phyloP scores from a whole-genome alignment of 2,888 invertebrate species.

The Antitype chi region DNA sequence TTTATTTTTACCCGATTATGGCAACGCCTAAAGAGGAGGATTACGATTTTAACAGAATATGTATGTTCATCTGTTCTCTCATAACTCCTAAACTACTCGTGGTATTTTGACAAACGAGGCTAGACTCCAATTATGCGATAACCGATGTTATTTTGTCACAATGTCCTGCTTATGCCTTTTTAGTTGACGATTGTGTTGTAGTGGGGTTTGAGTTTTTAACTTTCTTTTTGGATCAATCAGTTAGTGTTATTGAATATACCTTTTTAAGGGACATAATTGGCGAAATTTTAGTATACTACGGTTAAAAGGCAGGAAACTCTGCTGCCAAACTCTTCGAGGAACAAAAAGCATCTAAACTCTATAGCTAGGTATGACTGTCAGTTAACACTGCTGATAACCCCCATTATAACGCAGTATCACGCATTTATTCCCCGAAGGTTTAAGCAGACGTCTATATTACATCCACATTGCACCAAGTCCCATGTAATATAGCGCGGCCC shows the following conservation, averaged over 20 bases:
- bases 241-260: too few relatives aligned
- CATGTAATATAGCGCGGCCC: not conserved
- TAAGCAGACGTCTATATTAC: not conserved
- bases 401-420: not conserved
- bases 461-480: not conserved
- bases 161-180: not conserved
- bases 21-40: not conserved
- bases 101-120: not conserved
- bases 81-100: not conserved
- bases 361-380: too few relatives aligned
- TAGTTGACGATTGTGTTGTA: too few relatives aligned
- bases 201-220: too few relatives aligned
- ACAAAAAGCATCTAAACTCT: too few relatives aligned
- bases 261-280: too few relatives aligned
- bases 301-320: too few relatives aligned
- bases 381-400: too few relatives aligned
- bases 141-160: not conserved
- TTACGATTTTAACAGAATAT: not conserved
- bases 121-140: not conserved
- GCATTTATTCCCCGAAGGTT: not conserved
- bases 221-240: too few relatives aligned
- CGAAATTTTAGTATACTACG: too few relatives aligned
- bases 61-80: not conserved
- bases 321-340: too few relatives aligned
- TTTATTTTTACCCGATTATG: not conserved